Percentiles rank a stretch among this genome's conserved stretches.
Evolutionary conservation across 2,113 vertebrate species (phyloP).

Genomic region (Benitochromis conjunctus): DNA sequence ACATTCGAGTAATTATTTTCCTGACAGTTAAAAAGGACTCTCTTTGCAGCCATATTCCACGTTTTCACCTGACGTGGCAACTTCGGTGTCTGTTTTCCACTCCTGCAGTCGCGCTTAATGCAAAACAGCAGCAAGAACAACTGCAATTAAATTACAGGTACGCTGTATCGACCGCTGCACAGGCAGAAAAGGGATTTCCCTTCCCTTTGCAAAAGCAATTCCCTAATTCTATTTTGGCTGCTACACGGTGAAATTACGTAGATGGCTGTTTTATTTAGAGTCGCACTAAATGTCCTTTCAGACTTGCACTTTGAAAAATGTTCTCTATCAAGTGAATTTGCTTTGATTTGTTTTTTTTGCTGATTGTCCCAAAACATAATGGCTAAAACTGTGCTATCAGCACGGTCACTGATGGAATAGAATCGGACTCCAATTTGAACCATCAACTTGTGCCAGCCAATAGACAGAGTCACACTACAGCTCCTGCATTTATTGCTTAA

Average conservation of each 20-base stretch:
- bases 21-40: not conserved
- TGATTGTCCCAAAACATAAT: constrained; percentile 1
- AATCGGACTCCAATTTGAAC: not conserved
- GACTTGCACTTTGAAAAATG: not conserved
- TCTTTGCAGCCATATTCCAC: not conserved
- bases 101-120: constrained; percentile 6
- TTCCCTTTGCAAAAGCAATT: constrained; percentile 3
- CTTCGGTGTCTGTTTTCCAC: not conserved
- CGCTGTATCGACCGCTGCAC: constrained; percentile 6
- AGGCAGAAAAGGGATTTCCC: constrained; percentile 1
- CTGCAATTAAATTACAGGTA: constrained; percentile 45
- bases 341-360: constrained; percentile 8
- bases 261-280: constrained; percentile 8
- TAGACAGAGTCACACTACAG: not conserved
- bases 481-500: constrained; percentile 9
- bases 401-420: constrained; percentile 4
- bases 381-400: constrained; percentile 23
- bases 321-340: not conserved
- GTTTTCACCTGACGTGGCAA: constrained; percentile 21
- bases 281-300: constrained; percentile 1
- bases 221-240: constrained; percentile 24
- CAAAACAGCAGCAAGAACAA: constrained; percentile 39
- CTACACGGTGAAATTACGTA: not conserved
- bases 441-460: not conserved
- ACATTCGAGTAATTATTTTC: not conserved